Base-by-base conservation (phyloP, 1,140 invertebrate genomes). In the Drosophila micromelanica region DNA sequence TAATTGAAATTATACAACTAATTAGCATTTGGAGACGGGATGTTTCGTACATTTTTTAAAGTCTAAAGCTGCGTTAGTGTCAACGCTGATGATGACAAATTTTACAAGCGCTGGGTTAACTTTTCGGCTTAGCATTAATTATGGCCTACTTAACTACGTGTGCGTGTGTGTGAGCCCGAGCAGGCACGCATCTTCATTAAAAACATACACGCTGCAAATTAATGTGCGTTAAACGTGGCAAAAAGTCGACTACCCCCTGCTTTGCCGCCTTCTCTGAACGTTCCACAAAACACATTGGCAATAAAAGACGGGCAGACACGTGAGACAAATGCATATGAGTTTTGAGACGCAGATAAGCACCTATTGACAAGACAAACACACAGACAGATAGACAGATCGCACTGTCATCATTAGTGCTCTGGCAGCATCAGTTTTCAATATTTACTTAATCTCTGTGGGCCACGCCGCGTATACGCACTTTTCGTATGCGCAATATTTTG, bases 241-340 rank as follows among this genome's bases (percentile, higher is more conserved):
- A 42, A 52, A 55, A 70, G 38, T 62, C 49, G 9, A 27, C n/a
- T n/a, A n/a, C n/a, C n/a, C n/a, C n/a, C n/a, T n/a, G n/a, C n/a
- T n/a, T n/a, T n/a, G n/a, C 37, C 12, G n/a, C 1, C 27, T 12
- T 30, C 32, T 1, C 52, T 13, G 11, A 5, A 23, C 59, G 7
- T 20, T 17, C 7, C n/a, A 9, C 12, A 23, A 17, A 38, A 52
- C 78, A 80, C 59, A 77, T 75, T 69, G 78, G 63, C 71, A 87
- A 78, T 81, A 78, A 87, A 87, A 85, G 78, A 48, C 52, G 65
- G 51, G 48, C 64, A 56, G 64, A 86, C 81, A 86, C 82, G 82
- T 86, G 81, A 81, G 81, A 72, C 74, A 87, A 86, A 87, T 86
- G 78, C 82, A 73, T 81, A 86, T 85, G 81, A 86, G 78, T 86